Evolutionary conservation across 2,888 invertebrate species (phyloP), one percentile per base, ranked within the genome.

Genomic region (Rosalia funebris): DNA sequence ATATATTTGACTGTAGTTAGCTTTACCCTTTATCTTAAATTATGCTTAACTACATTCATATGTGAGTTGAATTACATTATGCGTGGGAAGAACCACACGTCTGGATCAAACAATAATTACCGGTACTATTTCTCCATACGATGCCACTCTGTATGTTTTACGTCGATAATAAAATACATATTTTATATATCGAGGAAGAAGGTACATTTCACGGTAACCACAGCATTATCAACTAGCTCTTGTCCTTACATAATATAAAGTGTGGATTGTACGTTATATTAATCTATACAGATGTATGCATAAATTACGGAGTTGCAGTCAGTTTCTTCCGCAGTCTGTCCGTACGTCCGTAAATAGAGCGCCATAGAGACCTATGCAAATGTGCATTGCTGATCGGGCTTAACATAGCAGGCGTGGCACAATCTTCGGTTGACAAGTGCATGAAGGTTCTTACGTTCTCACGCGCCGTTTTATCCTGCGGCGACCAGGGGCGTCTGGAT

Each of bases 381-480:
- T 48, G 48, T 47, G 59, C 59, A 47, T 34, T 47, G 54, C 47
- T 42, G 42, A 54, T 54, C 54, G 45, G 41, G 45, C 46, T 50
- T 46, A 50, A 58, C 54, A 50, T 20, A 52, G 57, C 56, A 63
- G 66, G 66, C 66, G 66, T 66, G 63, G 66, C 66, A 57, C 32
- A 34, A 58, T 66, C 52, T 66, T 63, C 50, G 50, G 57, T 61
- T 65, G 68, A 68, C 68, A 68, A 68, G 68, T 68, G 68, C 63
- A 65, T 48, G 65, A 63, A 65, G 63, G 66, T 62, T 66, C 56
- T 60, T 62, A 48, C 66, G 68, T 68, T 68, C 68, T 65, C 68
- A 68, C 68, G 68, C 63, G 63, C 53, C 58, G 61, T 50, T 57
- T 50, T 50, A 53, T 65, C 53, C 53, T 45, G 36, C 20, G 36